Base-by-base conservation (phyloP, 2,888 invertebrate genomes). In the Elmis aenea region DNA sequence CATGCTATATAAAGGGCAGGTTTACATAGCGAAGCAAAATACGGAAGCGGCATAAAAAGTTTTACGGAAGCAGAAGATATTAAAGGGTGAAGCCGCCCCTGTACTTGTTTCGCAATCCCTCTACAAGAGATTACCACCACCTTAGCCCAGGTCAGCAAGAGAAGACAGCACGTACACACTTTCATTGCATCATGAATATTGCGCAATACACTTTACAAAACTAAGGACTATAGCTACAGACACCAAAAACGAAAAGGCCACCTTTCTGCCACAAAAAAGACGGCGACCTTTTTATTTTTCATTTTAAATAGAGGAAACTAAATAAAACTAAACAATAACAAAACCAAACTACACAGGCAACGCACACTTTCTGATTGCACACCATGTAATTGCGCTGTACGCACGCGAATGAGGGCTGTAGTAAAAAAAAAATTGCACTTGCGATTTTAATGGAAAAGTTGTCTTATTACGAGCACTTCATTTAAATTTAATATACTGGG, bases 181-280 rank as follows among this genome's bases (percentile, higher is more conserved):
- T 55, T 64, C 60, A 64, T 62, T 63, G 64, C 62, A 62, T 62
- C 59, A 61, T 61, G 62, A 64, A 60, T 58, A 56, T 58, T 8
- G 8, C 57, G 50, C 43, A 45, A 50, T 50, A 52, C 53, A 57
- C 56, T 54, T 50, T 48, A 45, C 26, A 52, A 48, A 49, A 51
- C 46, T 48, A 51, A 50, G 43, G 50, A 48, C 49, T 52, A 52
- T 35, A 27, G 37, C 42, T 42, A 47, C 33, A 25, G 26, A 30
- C 18, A n/a, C n/a, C n/a, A 35, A 16, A 32, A 11, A 18, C 16
- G 18, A 42, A 42, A 29, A 42, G 26, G 39, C 34, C 30, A 16
- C 15, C 29, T 20, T 12, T 35, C 27, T 32, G 26, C n/a, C n/a
- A n/a, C n/a, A n/a, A n/a, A n/a, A n/a, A n/a, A n/a, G n/a, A n/a